These are phyloP conservation scores for Perithous albicinctus DNA, from an alignment of 2,888 invertebrate genomes.

Conservation along the genomic window DNA sequence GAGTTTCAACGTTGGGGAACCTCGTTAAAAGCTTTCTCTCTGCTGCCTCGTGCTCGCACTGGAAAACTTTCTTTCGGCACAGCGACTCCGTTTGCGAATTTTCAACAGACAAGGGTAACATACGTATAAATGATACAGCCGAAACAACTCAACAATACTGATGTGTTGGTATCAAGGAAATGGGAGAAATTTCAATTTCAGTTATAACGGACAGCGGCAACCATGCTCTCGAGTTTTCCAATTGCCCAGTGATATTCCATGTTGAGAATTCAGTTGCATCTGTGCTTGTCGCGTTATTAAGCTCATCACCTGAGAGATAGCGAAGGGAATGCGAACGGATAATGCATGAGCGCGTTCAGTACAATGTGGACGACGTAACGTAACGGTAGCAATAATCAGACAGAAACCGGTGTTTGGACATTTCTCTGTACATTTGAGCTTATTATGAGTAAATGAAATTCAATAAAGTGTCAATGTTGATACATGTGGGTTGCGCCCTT, in stretches of 20 bases:
- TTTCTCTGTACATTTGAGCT: too few species aligned
- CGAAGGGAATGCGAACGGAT: neutral
- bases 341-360: too few species aligned
- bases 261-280: slow-evolving; percentile 5
- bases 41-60: slow-evolving; percentile 15
- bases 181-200: slow-evolving; percentile 37
- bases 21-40: slow-evolving; percentile 43
- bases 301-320: slow-evolving; percentile 1
- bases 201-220: neutral
- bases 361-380: too few species aligned
- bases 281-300: slow-evolving; percentile 1
- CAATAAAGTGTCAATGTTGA: too few species aligned
- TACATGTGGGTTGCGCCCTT: too few species aligned
- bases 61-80: slow-evolving; percentile 43
- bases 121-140: neutral
- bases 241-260: neutral
- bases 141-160: neutral
- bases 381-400: too few species aligned
- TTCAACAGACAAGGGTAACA: slow-evolving; percentile 11
- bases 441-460: too few species aligned
- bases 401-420: too few species aligned
- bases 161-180: neutral
- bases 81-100: slow-evolving; percentile 6
- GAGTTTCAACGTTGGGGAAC: slow-evolving; percentile 37
- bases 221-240: neutral